Conservation (phyloP, 2,888 invertebrate species). For the Aporophyla nigra region DNA sequence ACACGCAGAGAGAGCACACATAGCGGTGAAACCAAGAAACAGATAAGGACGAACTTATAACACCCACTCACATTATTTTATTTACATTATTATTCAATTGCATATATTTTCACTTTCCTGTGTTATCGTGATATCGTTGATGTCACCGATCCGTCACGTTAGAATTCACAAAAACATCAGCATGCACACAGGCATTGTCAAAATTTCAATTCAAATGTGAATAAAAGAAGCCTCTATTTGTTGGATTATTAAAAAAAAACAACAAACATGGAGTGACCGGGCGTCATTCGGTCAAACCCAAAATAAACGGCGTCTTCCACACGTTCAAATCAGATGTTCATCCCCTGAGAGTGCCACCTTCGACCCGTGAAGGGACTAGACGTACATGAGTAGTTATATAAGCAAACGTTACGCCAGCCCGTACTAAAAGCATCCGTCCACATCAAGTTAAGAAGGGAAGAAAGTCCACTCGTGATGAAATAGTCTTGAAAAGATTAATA, state of each 20-base stretch:
- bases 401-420: not conserved
- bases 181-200: too few species aligned
- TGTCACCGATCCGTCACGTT: too few species aligned
- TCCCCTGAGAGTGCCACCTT: slow-evolving; percentile 18
- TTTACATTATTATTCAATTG: too few species aligned
- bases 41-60: too few species aligned
- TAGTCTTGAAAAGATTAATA: not conserved
- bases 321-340: slow-evolving; percentile 30
- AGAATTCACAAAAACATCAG: too few species aligned
- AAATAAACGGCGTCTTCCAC: slow-evolving; percentile 20
- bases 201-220: too few species aligned
- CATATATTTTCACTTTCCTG: too few species aligned
- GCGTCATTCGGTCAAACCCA: not conserved
- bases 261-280: not conserved
- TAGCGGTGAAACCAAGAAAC: too few species aligned
- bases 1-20: too few species aligned
- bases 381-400: slow-evolving; percentile 43
- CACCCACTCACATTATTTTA: too few species aligned
- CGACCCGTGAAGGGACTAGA: slow-evolving; percentile 21
- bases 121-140: too few species aligned
- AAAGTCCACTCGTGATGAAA: slow-evolving; percentile 26
- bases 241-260: not conserved
- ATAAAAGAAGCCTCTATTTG: not conserved
- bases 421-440: slow-evolving; percentile 45
- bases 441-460: not conserved